Evolutionary conservation across 2,888 invertebrate species (phyloP), one percentile per base, ranked within the genome.

Genomic region (Pristionchus japonicus): DNA sequence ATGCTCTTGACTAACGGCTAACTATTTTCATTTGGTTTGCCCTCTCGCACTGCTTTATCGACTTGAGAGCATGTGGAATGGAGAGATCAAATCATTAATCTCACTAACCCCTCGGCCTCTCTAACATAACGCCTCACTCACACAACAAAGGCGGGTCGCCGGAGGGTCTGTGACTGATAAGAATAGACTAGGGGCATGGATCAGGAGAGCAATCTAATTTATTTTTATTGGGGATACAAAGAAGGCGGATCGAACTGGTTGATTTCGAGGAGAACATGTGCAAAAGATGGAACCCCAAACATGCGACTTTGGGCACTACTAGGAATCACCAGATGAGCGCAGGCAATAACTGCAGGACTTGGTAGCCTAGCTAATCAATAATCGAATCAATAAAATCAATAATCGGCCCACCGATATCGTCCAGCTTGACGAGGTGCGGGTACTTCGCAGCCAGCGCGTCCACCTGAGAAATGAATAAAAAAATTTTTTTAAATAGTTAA

Each of bases 341-440:
- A 23, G 20, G 1, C 52, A 52, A 52, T 20, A 3, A 20, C 20
- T 20, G 17, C 17, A 1, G 52, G 23, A 52, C 20, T 52, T 52
- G 2, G 52, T 52, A 4, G 17, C 23, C 23, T 47, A 6, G 47
- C 13, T 6, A 47, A 9, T 52, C 23, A 52, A 52, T 52, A 20
- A 52, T 20, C 23, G 23, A 27, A 61, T 61, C n/a, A 2, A 61
- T 27, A n/a, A 61, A 61, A 27, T 61, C 3, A 70, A 37, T 27
- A 67, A n/a, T n/a, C n/a, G n/a, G 52, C 86, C 20, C 47, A 90
- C 90, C 90, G 40, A 91, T 90, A 52, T 93, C 91, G n/a, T 90
- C 93, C 31, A 92, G 87, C 86, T 92, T 92, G 61, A 90, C 90
- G 17, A 92, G 88, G 13, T 91, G 89, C 0, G 92, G 90, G n/a